These are phyloP conservation scores for Enteromius mattozi DNA, from an alignment of 2,797 vertebrate species.

Conservation along the genomic window DNA sequence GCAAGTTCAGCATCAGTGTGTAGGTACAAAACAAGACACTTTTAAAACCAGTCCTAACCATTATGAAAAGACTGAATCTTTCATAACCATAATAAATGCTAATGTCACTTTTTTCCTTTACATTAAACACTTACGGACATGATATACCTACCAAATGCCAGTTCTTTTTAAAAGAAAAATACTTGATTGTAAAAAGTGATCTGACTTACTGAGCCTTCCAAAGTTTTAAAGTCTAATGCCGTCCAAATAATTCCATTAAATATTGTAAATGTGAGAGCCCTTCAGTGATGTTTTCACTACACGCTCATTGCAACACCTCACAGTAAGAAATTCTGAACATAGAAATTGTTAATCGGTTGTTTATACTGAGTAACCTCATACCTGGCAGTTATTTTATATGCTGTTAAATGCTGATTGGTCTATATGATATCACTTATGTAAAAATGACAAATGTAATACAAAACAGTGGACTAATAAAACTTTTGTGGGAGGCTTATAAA, in stretches of 20 bases:
- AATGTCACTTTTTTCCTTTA: background rate
- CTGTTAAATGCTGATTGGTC: background rate
- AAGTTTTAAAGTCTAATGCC: background rate
- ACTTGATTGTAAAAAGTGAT: constrained; percentile 11
- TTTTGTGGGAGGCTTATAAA: constrained; percentile 12
- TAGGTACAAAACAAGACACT: constrained; percentile 26
- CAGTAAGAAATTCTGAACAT: background rate
- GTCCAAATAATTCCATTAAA: background rate
- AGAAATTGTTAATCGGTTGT: background rate
- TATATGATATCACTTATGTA: background rate
- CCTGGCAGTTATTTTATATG: background rate
- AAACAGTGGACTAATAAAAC: background rate
- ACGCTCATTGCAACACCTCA: background rate
- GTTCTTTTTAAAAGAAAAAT: background rate
- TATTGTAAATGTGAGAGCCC: constrained; percentile 1
- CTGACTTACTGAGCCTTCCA: background rate
- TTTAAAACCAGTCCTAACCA: background rate
- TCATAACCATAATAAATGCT: constrained; percentile 10
- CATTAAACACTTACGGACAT: background rate
- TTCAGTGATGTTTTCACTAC: constrained; percentile 1
- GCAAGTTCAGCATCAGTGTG: background rate
- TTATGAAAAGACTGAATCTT: background rate
- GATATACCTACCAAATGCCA: background rate
- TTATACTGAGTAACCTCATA: background rate
- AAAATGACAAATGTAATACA: background rate